Conservation (phyloP, 53 echinoderm and acorn worm genomes). For the Zoroaster sp. region DNA sequence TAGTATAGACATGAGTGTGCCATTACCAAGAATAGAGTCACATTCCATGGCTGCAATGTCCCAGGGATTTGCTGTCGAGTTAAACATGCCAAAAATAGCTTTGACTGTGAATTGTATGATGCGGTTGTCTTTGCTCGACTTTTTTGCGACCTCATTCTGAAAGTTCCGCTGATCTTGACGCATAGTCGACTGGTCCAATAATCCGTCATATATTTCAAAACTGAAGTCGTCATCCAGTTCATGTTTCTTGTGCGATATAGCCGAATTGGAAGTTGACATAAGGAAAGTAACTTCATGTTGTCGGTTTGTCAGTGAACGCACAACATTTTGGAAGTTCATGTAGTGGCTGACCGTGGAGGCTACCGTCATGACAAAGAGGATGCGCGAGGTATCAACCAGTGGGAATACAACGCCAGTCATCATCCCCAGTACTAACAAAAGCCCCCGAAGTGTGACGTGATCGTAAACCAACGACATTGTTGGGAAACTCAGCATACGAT, state of each 20-base stretch:
- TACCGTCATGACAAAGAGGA: not conserved
- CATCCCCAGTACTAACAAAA: not conserved
- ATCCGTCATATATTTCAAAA: not conserved
- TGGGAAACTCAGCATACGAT: no score
- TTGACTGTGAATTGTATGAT: not conserved
- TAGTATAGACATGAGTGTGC: not conserved
- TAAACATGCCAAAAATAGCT: not conserved
- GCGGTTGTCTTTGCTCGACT: not conserved
- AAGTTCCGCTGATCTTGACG: not conserved
- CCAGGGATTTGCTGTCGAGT: not conserved
- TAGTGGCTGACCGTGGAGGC: slow-evolving; percentile 5
- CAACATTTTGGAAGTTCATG: not conserved
- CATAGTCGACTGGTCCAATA: not conserved
- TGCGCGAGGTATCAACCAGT: not conserved
- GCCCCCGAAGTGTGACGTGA: not conserved
- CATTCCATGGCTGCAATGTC: not conserved
- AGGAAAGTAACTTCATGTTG: not conserved
- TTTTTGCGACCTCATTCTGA: not conserved
- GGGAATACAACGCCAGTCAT: not conserved
- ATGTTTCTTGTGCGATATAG: not conserved
- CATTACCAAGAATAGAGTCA: slow-evolving; percentile 12
- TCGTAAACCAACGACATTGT: not conserved
- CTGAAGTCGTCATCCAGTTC: not conserved
- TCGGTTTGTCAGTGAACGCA: not conserved
- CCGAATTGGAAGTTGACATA: not conserved